These are phyloP conservation scores for Baccha elongata DNA, from an alignment of 2,888 invertebrate species.

Conservation along the genomic window DNA sequence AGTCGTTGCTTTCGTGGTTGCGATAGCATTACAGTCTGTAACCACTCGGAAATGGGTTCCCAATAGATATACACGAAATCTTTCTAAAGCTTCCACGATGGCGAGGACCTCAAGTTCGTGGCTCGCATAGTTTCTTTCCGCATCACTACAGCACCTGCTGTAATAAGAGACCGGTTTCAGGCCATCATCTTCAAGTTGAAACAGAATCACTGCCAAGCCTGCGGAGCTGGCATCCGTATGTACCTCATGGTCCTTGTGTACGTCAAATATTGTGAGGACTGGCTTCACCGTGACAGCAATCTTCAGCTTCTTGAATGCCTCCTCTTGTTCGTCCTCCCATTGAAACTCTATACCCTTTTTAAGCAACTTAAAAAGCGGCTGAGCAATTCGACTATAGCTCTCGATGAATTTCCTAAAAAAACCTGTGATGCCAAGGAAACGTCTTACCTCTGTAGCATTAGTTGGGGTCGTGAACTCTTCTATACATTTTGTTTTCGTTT, in stretches of 20 bases:
- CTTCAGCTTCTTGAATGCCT: slow-evolving; percentile 33
- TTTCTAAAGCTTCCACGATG: slow-evolving; percentile 35
- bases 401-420: slow-evolving; percentile 40
- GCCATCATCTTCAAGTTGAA: slow-evolving; percentile 18
- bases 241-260: slow-evolving; percentile 24
- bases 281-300: slow-evolving; percentile 24
- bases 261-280: slow-evolving; percentile 38
- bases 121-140: slow-evolving; percentile 18
- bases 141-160: slow-evolving; percentile 29
- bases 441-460: slow-evolving; percentile 22
- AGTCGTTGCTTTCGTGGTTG: slow-evolving; percentile 41
- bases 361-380: slow-evolving; percentile 51
- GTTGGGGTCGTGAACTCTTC: no score
- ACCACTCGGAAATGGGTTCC: slow-evolving; percentile 43
- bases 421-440: slow-evolving; percentile 54
- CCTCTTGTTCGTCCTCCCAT: slow-evolving; percentile 48
- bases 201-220: slow-evolving; percentile 22
- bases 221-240: no score
- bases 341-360: slow-evolving; percentile 49
- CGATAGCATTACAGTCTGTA: slow-evolving; percentile 44
- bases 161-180: slow-evolving; percentile 42
- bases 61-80: slow-evolving; percentile 48
- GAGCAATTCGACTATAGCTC: slow-evolving; percentile 41
- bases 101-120: slow-evolving; percentile 38
- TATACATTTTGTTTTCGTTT: no score